A percentile compares a stretch with the other conserved stretches of the same genome.
phyloP scores from a whole-genome alignment of 2,888 invertebrate species.

The Ophion ellenae region DNA sequence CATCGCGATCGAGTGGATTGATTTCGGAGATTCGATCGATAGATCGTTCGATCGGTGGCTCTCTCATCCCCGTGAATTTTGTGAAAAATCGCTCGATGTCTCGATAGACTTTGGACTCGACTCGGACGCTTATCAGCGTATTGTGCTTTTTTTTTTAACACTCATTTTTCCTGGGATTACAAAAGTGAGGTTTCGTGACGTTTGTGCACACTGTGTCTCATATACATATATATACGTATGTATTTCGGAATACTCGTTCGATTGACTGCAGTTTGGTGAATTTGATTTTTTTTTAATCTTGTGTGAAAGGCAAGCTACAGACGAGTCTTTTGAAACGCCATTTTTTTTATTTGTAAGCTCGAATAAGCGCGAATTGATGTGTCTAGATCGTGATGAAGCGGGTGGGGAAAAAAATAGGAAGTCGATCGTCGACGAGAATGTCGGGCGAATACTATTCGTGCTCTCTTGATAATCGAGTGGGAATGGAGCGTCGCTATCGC shows the following conservation, averaged over 20 bases:
- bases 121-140: background rate
- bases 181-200: slow-evolving; percentile 39
- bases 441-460: slow-evolving; percentile 35
- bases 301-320: too few relatives aligned
- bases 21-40: background rate
- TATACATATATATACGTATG: too few relatives aligned
- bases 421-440: slow-evolving; percentile 27
- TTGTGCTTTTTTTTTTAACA: slow-evolving; percentile 22
- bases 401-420: background rate
- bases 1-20: slow-evolving; percentile 4
- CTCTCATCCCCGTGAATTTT: background rate
- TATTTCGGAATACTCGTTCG: too few relatives aligned
- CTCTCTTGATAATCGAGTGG: background rate
- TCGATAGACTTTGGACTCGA: slow-evolving; percentile 20
- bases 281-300: too few relatives aligned
- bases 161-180: slow-evolving; percentile 26
- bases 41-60: background rate
- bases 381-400: background rate
- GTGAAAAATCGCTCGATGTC: background rate
- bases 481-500: slow-evolving; percentile 69
- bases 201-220: slow-evolving; percentile 15
- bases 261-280: too few relatives aligned
- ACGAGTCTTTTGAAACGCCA: slow-evolving; percentile 7
- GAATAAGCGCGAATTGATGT: background rate
- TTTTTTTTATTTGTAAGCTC: slow-evolving; percentile 8